Conservation (phyloP, 2,888 invertebrate species). For the Limnephilus marmoratus region DNA sequence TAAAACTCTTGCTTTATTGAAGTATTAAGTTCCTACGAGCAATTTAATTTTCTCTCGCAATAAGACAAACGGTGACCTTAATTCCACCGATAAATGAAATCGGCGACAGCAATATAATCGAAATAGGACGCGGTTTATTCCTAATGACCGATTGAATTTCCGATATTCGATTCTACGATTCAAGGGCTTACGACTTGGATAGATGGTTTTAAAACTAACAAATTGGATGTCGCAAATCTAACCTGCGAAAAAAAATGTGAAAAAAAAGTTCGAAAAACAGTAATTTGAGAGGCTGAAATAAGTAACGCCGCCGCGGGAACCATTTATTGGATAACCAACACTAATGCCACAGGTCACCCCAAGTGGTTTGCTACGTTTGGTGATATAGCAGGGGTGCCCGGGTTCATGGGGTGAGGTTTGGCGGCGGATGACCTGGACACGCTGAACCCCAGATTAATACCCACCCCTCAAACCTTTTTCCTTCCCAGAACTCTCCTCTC, state of each 20-base stretch:
- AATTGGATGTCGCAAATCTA: not conserved
- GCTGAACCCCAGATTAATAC: no score
- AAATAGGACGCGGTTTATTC: not conserved
- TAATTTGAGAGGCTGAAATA: not conserved
- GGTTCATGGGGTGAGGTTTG: no score
- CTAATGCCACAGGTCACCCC: no score
- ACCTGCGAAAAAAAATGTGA: no score
- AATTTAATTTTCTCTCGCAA: not conserved
- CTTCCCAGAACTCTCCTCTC: no score
- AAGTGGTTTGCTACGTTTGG: no score
- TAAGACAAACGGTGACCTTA: not conserved
- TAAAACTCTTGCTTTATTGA: not conserved
- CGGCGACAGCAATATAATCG: not conserved
- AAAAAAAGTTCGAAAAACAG: not conserved
- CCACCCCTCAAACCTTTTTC: no score
- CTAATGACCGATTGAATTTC: not conserved
- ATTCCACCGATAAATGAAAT: not conserved
- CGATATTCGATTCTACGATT: not conserved
- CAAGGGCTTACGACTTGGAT: not conserved
- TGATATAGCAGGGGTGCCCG: no score
- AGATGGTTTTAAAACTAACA: not conserved
- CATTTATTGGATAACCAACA: no score
- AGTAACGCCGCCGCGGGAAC: no score
- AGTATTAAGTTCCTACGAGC: not conserved
- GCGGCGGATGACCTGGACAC: no score